These are phyloP conservation scores for Azorinus chamasolen DNA, from an alignment of 2,888 invertebrate species.

Conservation along the genomic window DNA sequence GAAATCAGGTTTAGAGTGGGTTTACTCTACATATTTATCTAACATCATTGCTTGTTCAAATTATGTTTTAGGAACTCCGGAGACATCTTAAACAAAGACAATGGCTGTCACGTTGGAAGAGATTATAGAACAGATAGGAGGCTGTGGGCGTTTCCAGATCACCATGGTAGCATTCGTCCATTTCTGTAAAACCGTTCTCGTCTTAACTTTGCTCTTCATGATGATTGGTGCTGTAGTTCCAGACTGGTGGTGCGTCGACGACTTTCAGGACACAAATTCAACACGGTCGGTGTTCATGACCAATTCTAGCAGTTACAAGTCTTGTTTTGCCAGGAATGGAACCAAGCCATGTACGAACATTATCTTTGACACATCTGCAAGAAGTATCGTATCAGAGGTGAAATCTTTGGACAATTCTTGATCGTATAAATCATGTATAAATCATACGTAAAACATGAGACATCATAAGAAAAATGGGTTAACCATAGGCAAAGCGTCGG, in stretches of 20 bases:
- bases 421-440: too few species aligned
- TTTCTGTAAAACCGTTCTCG: conserved; percentile 31
- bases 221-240: conserved; percentile 38
- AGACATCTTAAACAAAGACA: too few species aligned
- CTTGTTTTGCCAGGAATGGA: conserved; percentile 7
- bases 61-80: too few species aligned
- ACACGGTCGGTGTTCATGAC: background rate
- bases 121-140: conserved; percentile 22
- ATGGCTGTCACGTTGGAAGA: too few species aligned
- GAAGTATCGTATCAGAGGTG: background rate
- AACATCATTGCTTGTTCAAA: too few species aligned
- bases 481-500: too few species aligned
- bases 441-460: too few species aligned
- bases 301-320: conserved; percentile 4
- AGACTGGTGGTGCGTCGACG: conserved; percentile 49
- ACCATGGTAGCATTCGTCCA: conserved; percentile 29
- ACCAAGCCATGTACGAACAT: conserved; percentile 23
- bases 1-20: too few species aligned
- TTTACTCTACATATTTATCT: too few species aligned
- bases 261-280: background rate
- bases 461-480: too few species aligned
- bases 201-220: conserved; percentile 42
- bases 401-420: background rate
- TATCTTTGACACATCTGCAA: conserved; percentile 10
- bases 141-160: conserved; percentile 55